These are phyloP conservation scores for Folsomia manolachei DNA, from an alignment of 2,888 invertebrate species.

Conservation along the genomic window DNA sequence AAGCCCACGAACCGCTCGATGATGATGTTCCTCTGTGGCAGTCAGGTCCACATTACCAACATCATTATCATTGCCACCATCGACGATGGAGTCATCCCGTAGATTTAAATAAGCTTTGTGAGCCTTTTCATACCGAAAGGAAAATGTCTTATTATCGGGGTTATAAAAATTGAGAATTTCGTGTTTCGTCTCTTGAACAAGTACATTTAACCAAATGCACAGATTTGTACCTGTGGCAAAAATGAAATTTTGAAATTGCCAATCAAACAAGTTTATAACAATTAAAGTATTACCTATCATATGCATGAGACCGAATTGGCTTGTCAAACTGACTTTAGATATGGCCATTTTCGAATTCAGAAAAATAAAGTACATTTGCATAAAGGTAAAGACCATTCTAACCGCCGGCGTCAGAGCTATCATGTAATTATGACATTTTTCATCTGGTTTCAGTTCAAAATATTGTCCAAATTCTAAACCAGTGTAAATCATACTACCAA, in stretches of 20 bases:
- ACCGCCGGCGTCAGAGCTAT: constrained; percentile 86
- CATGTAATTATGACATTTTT: constrained; percentile 87
- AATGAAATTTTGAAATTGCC: too few relatives aligned
- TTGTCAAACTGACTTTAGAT: constrained; percentile 52
- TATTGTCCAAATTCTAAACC: constrained; percentile 92
- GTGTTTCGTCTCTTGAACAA: constrained; percentile 57
- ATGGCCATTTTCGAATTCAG: constrained; percentile 62
- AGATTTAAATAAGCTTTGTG: constrained; percentile 23
- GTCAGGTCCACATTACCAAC: neutral
- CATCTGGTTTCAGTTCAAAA: constrained; percentile 85
- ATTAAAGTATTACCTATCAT: too few relatives aligned
- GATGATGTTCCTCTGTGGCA: neutral
- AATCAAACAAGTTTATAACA: too few relatives aligned
- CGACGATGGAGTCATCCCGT: neutral
- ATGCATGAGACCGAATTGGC: constrained; percentile 61
- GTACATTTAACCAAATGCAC: constrained; percentile 59
- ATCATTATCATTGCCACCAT: neutral
- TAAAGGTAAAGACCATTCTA: constrained; percentile 92
- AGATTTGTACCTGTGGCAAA: constrained; percentile 59
- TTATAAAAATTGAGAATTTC: constrained; percentile 54
- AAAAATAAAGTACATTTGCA: constrained; percentile 98
- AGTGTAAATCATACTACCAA: constrained; percentile 95
- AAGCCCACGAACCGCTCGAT: constrained; percentile 29
- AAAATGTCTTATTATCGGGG: constrained; percentile 43
- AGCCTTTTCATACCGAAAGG: constrained; percentile 23